Base-by-base conservation (phyloP, 2,888 invertebrate species). In the Vandiemenella viatica region DNA sequence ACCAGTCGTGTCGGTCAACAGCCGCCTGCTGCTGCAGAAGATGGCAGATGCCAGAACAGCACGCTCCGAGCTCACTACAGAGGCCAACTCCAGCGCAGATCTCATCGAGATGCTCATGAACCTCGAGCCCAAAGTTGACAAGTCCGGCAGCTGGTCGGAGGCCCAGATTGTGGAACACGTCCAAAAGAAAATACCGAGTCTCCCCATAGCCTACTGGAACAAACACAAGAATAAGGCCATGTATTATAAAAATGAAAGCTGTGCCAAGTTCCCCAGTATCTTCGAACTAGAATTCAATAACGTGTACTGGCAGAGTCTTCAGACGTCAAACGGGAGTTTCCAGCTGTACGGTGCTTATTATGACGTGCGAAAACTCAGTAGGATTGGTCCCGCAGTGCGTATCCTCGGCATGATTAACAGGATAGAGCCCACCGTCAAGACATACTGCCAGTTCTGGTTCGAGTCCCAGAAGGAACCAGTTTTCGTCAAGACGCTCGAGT, bases 261-360 rank as follows among this genome's bases (percentile, higher is more conserved):
- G 89, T 68, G 85, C 87, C 50, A 79, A 82, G 56, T 88, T 87
- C 65, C 92, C 92, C 1, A 85, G 81, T 51, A 80, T 91, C 57
- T 90, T 85, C 67, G 92, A 92, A 61, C 70, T 92, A 54, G 87
- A 92, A 65, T 92, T 89, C 70, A 90, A 90, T 68, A 92, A 92
- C 64, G 78, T 88, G 48, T 91, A 91, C 66, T 92, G 92, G 92
- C 92, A 92, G 68, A 85, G 83, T 44, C 63, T 90, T 63, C 76
- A 77, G 57, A 80, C 86, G 5, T 74, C 77, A 37, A 85, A 89
- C 59, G 89, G 90, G n/a, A 87, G 88, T 2, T 91, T 91, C 62
- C 88, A 90, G 64, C 68, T 92, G 18, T 91, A 83, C 65, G 90
- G 89, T 8, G 92, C 92, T 8, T 92, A 90, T 66, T 79, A 88